phyloP scores from a whole-genome alignment of 2,797 vertebrate genomes.

The Eremophila alpestris region DNA sequence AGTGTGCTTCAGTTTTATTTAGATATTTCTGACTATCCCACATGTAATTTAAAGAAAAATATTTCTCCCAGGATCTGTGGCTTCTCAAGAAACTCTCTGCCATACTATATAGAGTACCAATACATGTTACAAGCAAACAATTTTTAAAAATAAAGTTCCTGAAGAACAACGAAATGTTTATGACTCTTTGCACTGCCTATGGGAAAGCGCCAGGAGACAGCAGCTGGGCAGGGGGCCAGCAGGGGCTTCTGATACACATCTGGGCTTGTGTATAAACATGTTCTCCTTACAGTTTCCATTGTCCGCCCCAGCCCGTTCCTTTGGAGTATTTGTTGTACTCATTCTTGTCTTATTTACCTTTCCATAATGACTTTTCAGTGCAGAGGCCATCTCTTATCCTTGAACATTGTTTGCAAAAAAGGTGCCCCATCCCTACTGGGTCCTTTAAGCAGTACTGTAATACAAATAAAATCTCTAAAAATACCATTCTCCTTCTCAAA shows the following conservation, averaged over 20 bases:
- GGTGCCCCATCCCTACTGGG: constrained; percentile 8
- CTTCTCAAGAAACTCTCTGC: neutral
- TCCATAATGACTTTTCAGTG: constrained; percentile 48
- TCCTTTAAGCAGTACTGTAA: constrained; percentile 7
- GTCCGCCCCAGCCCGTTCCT: constrained; percentile 4
- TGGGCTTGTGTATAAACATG: constrained; percentile 39
- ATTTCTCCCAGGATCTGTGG: neutral
- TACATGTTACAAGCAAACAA: neutral
- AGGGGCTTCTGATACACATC: constrained; percentile 57
- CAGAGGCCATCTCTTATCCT: constrained; percentile 47
- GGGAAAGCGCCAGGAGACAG: neutral
- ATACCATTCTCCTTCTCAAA: constrained; percentile 41
- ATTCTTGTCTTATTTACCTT: constrained; percentile 56
- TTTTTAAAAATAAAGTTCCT: neutral
- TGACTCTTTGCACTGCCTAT: neutral
- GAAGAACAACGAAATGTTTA: neutral
- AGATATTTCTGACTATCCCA: neutral
- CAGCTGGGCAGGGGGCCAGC: constrained; percentile 37
- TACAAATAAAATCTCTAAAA: constrained; percentile 56
- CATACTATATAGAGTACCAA: neutral
- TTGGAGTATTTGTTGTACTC: constrained; percentile 56
- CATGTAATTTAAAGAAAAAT: neutral
- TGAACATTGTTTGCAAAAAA: constrained; percentile 52
- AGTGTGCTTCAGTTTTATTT: neutral
- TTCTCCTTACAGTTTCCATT: constrained; percentile 31